phyloP scores from a whole-genome alignment of 2,113 vertebrate genomes.

The Gymnorhina tibicen region DNA sequence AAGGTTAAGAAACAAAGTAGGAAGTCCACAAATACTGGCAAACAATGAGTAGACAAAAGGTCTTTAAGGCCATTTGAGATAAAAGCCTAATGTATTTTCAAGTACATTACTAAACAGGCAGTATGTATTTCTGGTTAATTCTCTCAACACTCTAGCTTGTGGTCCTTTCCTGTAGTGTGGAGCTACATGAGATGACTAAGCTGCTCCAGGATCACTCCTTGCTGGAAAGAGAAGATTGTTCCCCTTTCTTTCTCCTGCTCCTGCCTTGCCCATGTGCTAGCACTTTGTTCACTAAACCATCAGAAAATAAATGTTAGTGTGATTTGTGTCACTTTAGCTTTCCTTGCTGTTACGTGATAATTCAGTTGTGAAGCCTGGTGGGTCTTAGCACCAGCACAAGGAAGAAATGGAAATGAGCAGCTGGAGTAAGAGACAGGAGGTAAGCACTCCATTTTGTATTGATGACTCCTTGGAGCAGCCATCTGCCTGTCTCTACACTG shows the following conservation, averaged over 20 bases:
- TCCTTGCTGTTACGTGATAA: neutral
- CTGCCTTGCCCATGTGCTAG: neutral
- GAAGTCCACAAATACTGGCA: neutral
- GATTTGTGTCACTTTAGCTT: neutral
- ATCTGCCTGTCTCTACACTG: neutral
- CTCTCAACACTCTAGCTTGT: neutral
- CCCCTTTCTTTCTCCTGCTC: neutral
- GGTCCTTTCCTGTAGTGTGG: neutral
- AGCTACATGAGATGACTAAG: neutral
- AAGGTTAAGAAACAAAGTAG: neutral
- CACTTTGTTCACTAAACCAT: neutral
- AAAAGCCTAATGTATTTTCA: neutral
- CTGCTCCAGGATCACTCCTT: neutral
- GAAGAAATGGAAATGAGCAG: neutral
- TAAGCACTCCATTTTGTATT: neutral
- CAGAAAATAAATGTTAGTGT: neutral
- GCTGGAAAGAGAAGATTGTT: neutral
- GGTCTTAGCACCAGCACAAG: neutral
- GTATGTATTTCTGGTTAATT: neutral
- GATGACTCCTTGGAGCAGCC: neutral
- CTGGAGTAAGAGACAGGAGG: neutral
- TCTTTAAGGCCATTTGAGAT: neutral
- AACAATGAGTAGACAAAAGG: neutral
- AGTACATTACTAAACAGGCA: neutral
- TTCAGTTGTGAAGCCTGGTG: neutral